Base-by-base conservation (phyloP, 2,113 vertebrate genomes). In the Charina bottae region DNA sequence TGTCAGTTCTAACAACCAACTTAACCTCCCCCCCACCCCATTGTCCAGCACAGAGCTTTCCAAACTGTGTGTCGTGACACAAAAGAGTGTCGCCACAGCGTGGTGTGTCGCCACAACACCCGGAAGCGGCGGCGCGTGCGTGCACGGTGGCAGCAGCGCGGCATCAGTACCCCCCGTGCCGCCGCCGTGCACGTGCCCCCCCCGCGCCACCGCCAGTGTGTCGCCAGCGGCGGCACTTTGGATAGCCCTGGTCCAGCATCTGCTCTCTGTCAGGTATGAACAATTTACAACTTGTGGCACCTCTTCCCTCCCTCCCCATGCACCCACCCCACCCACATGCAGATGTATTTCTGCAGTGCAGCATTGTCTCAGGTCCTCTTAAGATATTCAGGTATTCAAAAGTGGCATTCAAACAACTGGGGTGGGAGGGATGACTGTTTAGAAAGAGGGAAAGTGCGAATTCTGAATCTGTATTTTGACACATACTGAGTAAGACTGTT, bases 1-100 rank as follows among this genome's bases (percentile, higher is more conserved):
- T 62, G 56, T 62, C 88, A 87, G 84, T 94, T 54, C 78, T 83
- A 93, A 91, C 87, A 88, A 49, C n/a, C 2, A 1, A 0, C 84
- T 94, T 55, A 91, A 85, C 59, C 4, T 94, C 89, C 19, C 23
- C 91, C 10, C 2, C 64, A 60, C 68, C 9, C 49, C 28, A 54
- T 95, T 87, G 42, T 17, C 58, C 28, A 89, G 26, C 42, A 53
- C n/a, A n/a, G n/a, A n/a, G n/a, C n/a, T n/a, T n/a, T n/a, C n/a
- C n/a, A n/a, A n/a, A n/a, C n/a, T n/a, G n/a, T n/a, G n/a, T n/a
- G n/a, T n/a, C n/a, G n/a, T n/a, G n/a, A n/a, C n/a, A n/a, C n/a
- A n/a, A n/a, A n/a, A n/a, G n/a, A n/a, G n/a, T n/a, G n/a, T n/a
- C n/a, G n/a, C n/a, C n/a, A n/a, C n/a, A n/a, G n/a, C n/a, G n/a